Conservation (phyloP, 2,888 invertebrate genomes). For the Dryobotodes eremita region DNA sequence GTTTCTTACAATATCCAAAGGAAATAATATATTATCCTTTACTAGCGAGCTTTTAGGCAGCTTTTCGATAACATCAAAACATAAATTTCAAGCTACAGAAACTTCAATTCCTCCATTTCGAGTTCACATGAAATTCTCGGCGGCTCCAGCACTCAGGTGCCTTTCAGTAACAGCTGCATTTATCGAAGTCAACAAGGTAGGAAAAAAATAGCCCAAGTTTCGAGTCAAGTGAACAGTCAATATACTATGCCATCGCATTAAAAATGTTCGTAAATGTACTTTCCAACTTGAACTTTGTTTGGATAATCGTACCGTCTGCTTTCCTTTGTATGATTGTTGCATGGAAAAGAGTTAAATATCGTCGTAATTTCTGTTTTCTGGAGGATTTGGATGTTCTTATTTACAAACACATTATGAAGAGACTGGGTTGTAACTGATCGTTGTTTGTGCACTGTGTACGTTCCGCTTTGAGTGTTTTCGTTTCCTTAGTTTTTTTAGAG, state of each 20-base stretch:
- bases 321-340: constrained; percentile 4
- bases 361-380: constrained; percentile 1
- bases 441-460: neutral
- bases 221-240: constrained; percentile 48
- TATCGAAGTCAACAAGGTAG: constrained; percentile 33
- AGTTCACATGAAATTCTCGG: constrained; percentile 4
- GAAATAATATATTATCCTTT: neutral
- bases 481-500: neutral
- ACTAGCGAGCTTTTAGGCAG: neutral
- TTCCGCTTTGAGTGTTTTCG: neutral
- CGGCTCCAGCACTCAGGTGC: neutral
- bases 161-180: constrained; percentile 46
- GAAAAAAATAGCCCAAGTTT: constrained; percentile 43
- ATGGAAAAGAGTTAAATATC: neutral
- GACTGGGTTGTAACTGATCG: neutral
- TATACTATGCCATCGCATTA: constrained; percentile 22
- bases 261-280: constrained; percentile 25
- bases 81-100: constrained; percentile 10
- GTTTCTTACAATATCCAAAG: neutral
- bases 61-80: constrained; percentile 21
- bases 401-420: constrained; percentile 1
- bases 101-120: constrained; percentile 10
- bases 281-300: constrained; percentile 21
- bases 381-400: constrained; percentile 9
- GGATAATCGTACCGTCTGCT: neutral